Evolutionary conservation across 2,113 vertebrate species (phyloP).

Genomic region (Andinoacara biseriatus): DNA sequence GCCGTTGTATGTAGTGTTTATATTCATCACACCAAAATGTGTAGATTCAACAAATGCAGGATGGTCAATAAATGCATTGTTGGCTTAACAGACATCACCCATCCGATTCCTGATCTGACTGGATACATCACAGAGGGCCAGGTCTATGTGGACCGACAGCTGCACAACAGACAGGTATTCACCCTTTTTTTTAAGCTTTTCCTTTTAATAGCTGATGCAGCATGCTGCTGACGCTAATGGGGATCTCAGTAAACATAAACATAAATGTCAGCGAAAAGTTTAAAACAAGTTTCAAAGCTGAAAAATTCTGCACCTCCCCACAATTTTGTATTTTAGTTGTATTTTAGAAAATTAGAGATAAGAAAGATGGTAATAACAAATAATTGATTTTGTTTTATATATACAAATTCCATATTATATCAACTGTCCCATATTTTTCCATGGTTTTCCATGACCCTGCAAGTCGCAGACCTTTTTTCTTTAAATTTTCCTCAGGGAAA

Average conservation of each 20-base stretch:
- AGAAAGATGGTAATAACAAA: background rate
- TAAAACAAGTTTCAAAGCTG: background rate
- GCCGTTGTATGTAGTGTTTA: background rate
- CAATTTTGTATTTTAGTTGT: no score
- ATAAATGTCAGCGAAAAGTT: no score
- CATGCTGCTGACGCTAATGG: no score
- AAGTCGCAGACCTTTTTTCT: no score
- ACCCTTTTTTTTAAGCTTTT: no score
- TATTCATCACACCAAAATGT: background rate
- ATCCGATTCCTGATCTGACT: slow-evolving; percentile 86
- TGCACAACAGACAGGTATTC: slow-evolving; percentile 86
- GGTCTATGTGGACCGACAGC: slow-evolving; percentile 85
- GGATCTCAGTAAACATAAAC: no score
- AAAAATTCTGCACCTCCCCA: no score
- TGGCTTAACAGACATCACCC: slow-evolving; percentile 80
- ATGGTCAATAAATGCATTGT: no score
- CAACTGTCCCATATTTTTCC: background rate
- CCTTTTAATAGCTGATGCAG: no score
- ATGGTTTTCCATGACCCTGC: rapidly evolving
- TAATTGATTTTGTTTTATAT: background rate
- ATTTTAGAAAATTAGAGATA: background rate
- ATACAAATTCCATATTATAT: background rate
- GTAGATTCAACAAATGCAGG: background rate
- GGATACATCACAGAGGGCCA: slow-evolving; percentile 87
- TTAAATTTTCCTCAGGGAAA: no score